Evolutionary conservation across 2,888 invertebrate species (phyloP).

Genomic region (Anthophora plumipes): DNA sequence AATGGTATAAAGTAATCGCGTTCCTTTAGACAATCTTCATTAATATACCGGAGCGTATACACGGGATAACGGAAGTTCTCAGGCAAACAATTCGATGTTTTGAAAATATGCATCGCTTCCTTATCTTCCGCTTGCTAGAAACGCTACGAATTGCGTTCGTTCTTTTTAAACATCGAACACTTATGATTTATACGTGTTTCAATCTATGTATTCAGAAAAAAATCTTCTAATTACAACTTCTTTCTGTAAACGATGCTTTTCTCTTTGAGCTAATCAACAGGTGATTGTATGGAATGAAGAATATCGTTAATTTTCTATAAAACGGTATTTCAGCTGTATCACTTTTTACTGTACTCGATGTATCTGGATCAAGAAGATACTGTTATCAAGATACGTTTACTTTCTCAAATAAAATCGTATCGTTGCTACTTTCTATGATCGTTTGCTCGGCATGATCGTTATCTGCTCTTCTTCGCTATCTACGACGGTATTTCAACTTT

Average conservation of each 20-base stretch:
- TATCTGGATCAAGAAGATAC: not conserved
- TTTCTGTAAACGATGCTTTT: too few species aligned
- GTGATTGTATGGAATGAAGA: too few species aligned
- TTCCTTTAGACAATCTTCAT: slow-evolving; percentile 20
- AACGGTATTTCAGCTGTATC: too few species aligned
- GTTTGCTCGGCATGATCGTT: slow-evolving; percentile 32
- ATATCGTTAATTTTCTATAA: too few species aligned
- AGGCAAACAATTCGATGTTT: slow-evolving; percentile 41
- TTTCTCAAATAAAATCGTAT: slow-evolving; percentile 1
- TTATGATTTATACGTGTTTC: too few species aligned
- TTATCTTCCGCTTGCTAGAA: not conserved
- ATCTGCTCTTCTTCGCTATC: slow-evolving; percentile 2
- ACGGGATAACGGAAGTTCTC: slow-evolving; percentile 43
- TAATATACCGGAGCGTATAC: slow-evolving; percentile 8
- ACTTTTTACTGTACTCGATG: not conserved
- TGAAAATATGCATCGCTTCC: slow-evolving; percentile 24
- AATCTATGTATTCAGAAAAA: not conserved
- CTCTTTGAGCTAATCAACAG: too few species aligned
- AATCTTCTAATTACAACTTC: not conserved
- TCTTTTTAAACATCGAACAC: too few species aligned
- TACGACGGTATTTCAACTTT: too few species aligned
- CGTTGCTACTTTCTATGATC: slow-evolving; percentile 41
- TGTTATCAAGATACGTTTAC: not conserved
- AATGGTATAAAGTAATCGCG: slow-evolving; percentile 5
- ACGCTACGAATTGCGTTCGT: too few species aligned